Evolutionary conservation across 2,888 invertebrate genomes (phyloP).

Genomic region (Molorchus minor): DNA sequence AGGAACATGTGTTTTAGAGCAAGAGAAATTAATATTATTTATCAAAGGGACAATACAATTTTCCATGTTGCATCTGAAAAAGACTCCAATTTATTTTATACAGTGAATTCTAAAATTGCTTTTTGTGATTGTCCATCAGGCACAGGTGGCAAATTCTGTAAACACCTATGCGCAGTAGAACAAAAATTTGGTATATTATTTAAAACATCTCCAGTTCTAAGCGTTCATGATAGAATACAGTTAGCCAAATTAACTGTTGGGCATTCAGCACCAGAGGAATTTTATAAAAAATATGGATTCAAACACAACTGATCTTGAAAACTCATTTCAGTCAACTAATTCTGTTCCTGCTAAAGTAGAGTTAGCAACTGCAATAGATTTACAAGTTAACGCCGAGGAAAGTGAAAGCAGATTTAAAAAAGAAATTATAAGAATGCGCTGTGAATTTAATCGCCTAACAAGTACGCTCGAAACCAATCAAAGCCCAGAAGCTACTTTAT

Average conservation of each 20-base stretch:
- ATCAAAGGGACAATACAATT: not conserved
- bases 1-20: not conserved
- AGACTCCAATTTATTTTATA: not conserved
- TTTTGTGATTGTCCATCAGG: not conserved
- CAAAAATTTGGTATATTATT: conserved; percentile 13
- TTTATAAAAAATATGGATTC: conserved; percentile 16
- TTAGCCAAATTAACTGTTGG: conserved; percentile 13
- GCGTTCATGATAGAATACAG: conserved; percentile 3
- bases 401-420: conserved; percentile 1
- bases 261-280: conserved; percentile 8
- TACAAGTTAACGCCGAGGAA: not conserved
- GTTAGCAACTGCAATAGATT: not conserved
- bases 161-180: conserved; percentile 2
- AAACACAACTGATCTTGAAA: not conserved
- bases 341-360: not conserved
- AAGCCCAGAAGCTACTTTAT: not conserved
- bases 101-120: not conserved
- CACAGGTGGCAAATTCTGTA: not conserved
- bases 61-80: conserved; percentile 11
- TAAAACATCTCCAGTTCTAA: conserved; percentile 18
- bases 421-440: conserved; percentile 14
- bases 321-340: not conserved
- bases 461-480: not conserved
- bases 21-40: not conserved
- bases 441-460: conserved; percentile 11